Conservation (phyloP, 2,888 invertebrate species). For the Nysson spinosus region DNA sequence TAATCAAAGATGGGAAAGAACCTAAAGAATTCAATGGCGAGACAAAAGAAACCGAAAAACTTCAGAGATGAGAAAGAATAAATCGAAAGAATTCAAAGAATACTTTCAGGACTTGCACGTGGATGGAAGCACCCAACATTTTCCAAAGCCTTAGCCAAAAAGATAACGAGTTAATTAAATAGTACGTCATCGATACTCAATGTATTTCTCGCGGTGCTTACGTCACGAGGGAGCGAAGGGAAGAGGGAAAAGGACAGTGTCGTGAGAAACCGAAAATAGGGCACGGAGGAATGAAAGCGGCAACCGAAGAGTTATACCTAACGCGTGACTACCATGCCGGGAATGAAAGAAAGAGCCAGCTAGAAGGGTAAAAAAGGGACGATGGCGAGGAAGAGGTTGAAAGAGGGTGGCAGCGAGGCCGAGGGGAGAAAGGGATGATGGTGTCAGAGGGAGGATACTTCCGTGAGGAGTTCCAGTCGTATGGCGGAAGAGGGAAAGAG, state of each 20-base stretch:
- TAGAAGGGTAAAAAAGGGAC: not conserved
- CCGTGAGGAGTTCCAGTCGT: too few species aligned
- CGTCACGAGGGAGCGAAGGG: not conserved
- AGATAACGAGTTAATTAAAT: conserved; percentile 31
- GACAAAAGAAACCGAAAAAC: too few species aligned
- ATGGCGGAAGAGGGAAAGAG: not conserved
- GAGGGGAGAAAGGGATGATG: conserved; percentile 1
- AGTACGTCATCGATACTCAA: conserved; percentile 2
- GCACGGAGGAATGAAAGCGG: conserved; percentile 37
- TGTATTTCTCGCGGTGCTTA: not conserved
- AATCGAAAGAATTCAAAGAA: not conserved
- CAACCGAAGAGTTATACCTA: conserved; percentile 22
- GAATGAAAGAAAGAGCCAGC: not conserved
- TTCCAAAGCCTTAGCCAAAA: too few species aligned
- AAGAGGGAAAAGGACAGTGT: not conserved
- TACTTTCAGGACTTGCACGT: not conserved
- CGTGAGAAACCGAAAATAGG: conserved; percentile 32
- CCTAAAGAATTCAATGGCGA: too few species aligned
- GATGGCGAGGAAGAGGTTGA: conserved; percentile 8
- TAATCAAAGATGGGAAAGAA: too few species aligned
- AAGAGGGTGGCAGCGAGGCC: not conserved
- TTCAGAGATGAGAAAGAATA: too few species aligned
- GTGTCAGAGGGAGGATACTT: conserved; percentile 2
- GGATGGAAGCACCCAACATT: conserved; percentile 8
- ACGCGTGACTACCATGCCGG: not conserved